Percentiles rank a stretch among this genome's conserved stretches.
Evolutionary conservation across 2,113 vertebrate genomes (phyloP).

Genomic region (Argyrosomus japonicus): DNA sequence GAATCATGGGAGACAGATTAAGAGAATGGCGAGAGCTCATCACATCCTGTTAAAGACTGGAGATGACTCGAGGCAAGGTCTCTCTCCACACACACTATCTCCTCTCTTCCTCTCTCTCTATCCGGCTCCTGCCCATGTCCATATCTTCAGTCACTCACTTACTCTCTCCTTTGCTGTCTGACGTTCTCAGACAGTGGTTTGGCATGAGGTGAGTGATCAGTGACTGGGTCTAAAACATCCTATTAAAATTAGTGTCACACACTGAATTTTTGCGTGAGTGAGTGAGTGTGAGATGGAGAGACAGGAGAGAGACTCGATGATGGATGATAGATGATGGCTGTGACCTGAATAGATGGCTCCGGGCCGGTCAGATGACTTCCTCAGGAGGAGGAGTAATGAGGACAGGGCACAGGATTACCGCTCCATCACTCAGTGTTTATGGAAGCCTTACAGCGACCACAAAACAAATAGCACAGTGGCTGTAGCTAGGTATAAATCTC

Average conservation of each 20-base stretch:
- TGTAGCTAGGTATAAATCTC: conserved; percentile 47
- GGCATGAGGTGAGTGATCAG: conserved; percentile 54
- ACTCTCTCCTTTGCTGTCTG: conserved; percentile 46
- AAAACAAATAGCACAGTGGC: conserved; percentile 63
- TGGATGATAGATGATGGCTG: conserved; percentile 76
- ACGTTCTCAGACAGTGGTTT: conserved; percentile 53
- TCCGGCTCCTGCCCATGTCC: conserved; percentile 28
- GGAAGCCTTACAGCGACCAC: conserved; percentile 47
- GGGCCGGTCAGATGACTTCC: conserved; percentile 71
- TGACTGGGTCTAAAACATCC: conserved; percentile 61
- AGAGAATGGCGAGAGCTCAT: conserved; percentile 77
- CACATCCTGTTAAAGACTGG: conserved; percentile 77
- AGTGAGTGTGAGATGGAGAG: conserved; percentile 51
- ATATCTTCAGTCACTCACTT: conserved; percentile 30
- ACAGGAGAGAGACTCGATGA: conserved; percentile 52
- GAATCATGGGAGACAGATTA: conserved; percentile 80
- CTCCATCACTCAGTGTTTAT: conserved; percentile 72
- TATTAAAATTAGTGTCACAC: conserved; percentile 69
- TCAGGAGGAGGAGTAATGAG: conserved; percentile 71
- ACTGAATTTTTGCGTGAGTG: conserved; percentile 48
- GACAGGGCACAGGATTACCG: conserved; percentile 66
- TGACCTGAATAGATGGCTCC: conserved; percentile 76
- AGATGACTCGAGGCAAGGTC: conserved; percentile 75
- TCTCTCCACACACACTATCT: conserved; percentile 13
- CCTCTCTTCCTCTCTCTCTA: conserved; percentile 7